These are phyloP conservation scores for Tachyglossus aculeatus DNA, from an alignment of 2,797 vertebrate genomes.

Conservation along the genomic window DNA sequence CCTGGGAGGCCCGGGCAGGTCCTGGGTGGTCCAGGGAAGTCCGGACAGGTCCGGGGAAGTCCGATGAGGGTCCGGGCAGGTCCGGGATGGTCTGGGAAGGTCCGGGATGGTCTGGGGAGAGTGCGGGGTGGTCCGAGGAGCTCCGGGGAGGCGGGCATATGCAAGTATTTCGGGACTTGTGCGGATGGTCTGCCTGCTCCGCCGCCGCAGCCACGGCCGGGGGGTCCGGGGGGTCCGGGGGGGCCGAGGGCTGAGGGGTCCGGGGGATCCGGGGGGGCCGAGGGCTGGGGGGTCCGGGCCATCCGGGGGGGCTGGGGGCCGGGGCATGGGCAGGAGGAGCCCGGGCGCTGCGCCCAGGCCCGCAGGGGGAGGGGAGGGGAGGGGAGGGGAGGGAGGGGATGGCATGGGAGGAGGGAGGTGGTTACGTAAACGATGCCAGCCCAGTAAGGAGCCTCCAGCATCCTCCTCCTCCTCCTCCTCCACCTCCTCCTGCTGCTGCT, in stretches of 20 bases:
- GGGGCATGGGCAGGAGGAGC: background rate
- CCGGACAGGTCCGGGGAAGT: too few species aligned
- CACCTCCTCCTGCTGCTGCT: too few species aligned
- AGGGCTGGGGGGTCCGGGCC: background rate
- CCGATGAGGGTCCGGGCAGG: rapidly evolving
- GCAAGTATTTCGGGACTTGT: constrained; percentile 67
- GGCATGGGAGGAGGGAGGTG: constrained; percentile 19
- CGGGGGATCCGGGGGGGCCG: background rate
- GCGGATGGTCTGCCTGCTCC: background rate
- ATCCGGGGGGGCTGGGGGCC: background rate
- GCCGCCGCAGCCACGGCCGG: constrained; percentile 28
- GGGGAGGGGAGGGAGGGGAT: background rate
- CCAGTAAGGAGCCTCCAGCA: constrained; percentile 59
- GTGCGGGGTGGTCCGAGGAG: background rate
- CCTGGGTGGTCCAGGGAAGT: background rate
- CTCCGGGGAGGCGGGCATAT: constrained; percentile 27
- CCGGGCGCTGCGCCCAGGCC: constrained; percentile 32
- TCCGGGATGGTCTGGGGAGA: too few species aligned
- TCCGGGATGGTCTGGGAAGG: background rate
- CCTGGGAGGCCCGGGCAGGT: background rate
- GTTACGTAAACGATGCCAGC: constrained; percentile 62
- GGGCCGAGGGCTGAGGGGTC: background rate
- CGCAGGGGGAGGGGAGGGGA: constrained; percentile 45
- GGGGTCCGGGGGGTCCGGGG: background rate
- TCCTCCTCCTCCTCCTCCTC: too few species aligned